These are phyloP conservation scores for Polydrusus cervinus DNA, from an alignment of 2,888 invertebrate species.

Conservation along the genomic window DNA sequence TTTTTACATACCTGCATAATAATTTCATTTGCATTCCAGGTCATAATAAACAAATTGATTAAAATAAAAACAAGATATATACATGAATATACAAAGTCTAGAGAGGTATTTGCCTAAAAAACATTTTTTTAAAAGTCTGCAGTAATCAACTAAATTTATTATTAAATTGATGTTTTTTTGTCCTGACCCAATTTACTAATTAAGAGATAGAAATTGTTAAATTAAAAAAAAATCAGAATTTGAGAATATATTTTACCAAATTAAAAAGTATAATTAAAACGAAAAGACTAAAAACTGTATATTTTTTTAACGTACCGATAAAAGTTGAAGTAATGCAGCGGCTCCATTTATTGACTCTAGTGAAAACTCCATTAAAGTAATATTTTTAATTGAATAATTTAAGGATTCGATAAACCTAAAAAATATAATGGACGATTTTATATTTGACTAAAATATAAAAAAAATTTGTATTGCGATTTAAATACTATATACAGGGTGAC, in stretches of 20 bases:
- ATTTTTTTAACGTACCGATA: slow-evolving; percentile 23
- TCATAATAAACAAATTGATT: slow-evolving; percentile 18
- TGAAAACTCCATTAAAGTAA: slow-evolving; percentile 25
- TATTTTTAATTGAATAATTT: slow-evolving; percentile 32
- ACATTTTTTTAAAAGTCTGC: not conserved
- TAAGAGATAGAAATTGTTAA: too few relatives aligned
- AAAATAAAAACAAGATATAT: slow-evolving; percentile 7
- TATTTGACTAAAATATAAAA: too few relatives aligned
- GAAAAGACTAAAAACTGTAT: too few relatives aligned
- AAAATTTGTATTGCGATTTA: too few relatives aligned
- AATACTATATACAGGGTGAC: too few relatives aligned
- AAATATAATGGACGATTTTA: not conserved
- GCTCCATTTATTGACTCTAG: slow-evolving; percentile 37
- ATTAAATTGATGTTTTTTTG: too few relatives aligned
- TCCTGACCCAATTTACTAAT: too few relatives aligned
- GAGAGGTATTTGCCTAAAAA: slow-evolving; percentile 3
- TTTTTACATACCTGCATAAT: slow-evolving; percentile 12
- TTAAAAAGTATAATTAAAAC: too few relatives aligned
- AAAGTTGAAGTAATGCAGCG: slow-evolving; percentile 30
- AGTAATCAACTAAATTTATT: too few relatives aligned
- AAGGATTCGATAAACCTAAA: slow-evolving; percentile 27
- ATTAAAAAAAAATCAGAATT: too few relatives aligned
- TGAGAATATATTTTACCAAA: too few relatives aligned
- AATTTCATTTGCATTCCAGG: slow-evolving; percentile 24
- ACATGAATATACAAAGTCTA: slow-evolving; percentile 8